A percentile compares a stretch with the other conserved stretches of the same genome.
Conservation (phyloP, 2,888 invertebrate species). For the Drosophila tanythrix region DNA sequence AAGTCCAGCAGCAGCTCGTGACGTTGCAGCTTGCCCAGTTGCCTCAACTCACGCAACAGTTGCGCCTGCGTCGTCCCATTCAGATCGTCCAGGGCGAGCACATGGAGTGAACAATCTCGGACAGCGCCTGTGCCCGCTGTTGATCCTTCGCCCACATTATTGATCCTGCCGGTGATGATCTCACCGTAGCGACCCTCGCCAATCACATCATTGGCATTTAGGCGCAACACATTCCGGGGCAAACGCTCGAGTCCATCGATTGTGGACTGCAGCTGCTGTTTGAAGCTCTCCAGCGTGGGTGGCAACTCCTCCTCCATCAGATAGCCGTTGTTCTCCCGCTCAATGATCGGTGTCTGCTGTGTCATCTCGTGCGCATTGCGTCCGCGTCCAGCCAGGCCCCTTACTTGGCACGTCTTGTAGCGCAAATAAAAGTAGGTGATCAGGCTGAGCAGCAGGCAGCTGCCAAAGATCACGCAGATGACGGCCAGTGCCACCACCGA, state of each 20-base stretch:
- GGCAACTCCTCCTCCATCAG: slow-evolving; percentile 91
- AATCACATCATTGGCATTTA: slow-evolving; percentile 89
- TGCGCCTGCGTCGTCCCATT: slow-evolving; percentile 84
- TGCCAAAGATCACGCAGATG: slow-evolving; percentile 90
- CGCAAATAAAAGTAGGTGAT: slow-evolving; percentile 86
- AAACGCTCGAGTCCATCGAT: slow-evolving; percentile 86
- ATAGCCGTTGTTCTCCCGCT: slow-evolving; percentile 91
- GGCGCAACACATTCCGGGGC: slow-evolving; percentile 89
- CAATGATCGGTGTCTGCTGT: slow-evolving; percentile 91
- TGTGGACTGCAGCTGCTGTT: slow-evolving; percentile 90
- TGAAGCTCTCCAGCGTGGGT: slow-evolving; percentile 87
- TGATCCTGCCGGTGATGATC: slow-evolving; percentile 89
- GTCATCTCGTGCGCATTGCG: slow-evolving; percentile 89
- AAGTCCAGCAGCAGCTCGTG: slow-evolving; percentile 90
- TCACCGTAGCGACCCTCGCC: slow-evolving; percentile 92
- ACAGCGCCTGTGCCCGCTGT: slow-evolving; percentile 1
- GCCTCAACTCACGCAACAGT: slow-evolving; percentile 90
- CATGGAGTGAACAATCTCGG: slow-evolving; percentile 87
- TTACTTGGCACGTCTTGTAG: slow-evolving; percentile 83
- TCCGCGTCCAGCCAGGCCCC: slow-evolving; percentile 75
- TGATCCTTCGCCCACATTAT: slow-evolving; percentile 49
- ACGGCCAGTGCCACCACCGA: slow-evolving; percentile 86
- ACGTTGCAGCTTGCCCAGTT: slow-evolving; percentile 89
- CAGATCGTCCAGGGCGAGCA: slow-evolving; percentile 87
- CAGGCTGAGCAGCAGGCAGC: slow-evolving; percentile 88